Percentiles rank a stretch among this genome's conserved stretches.
phyloP scores from a whole-genome alignment of 2,113 vertebrate species.

The Gila orcuttii region DNA sequence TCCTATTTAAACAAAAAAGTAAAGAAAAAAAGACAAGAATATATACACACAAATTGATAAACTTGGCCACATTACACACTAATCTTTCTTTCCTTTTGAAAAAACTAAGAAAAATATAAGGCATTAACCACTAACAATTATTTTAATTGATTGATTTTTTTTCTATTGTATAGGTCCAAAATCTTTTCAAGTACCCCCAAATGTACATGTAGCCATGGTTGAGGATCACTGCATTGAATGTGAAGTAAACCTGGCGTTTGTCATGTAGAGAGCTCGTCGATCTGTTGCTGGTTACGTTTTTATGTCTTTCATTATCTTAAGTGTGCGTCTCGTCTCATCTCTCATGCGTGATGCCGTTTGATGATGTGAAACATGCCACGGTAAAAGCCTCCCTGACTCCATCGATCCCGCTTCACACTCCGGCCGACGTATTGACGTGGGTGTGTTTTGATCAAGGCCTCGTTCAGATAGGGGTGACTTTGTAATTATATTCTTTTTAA shows the following conservation, averaged over 20 bases:
- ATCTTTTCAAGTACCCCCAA: background rate
- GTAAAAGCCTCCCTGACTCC: slow-evolving; percentile 35
- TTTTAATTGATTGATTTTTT: background rate
- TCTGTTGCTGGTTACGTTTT: background rate
- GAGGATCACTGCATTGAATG: background rate
- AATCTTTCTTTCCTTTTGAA: background rate
- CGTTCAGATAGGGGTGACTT: slow-evolving; percentile 75
- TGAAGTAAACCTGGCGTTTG: background rate
- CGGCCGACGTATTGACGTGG: slow-evolving; percentile 54
- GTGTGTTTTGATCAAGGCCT: slow-evolving; percentile 73
- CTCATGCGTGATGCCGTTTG: slow-evolving; percentile 22
- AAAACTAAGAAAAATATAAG: background rate
- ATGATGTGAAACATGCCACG: slow-evolving; percentile 12
- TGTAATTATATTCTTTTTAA: slow-evolving; percentile 86
- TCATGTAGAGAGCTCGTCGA: background rate
- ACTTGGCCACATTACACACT: background rate
- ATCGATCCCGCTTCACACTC: slow-evolving; percentile 51
- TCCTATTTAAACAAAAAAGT: too few species aligned
- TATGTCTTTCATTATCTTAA: slow-evolving; percentile 43
- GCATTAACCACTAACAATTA: background rate
- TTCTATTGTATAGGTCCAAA: background rate
- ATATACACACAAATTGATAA: too few species aligned
- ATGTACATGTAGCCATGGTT: background rate
- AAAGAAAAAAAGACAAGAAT: too few species aligned
- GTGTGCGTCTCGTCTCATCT: slow-evolving; percentile 39